These are phyloP conservation scores for Cyaniris semiargus DNA, from an alignment of 2,888 invertebrate genomes.

Conservation along the genomic window DNA sequence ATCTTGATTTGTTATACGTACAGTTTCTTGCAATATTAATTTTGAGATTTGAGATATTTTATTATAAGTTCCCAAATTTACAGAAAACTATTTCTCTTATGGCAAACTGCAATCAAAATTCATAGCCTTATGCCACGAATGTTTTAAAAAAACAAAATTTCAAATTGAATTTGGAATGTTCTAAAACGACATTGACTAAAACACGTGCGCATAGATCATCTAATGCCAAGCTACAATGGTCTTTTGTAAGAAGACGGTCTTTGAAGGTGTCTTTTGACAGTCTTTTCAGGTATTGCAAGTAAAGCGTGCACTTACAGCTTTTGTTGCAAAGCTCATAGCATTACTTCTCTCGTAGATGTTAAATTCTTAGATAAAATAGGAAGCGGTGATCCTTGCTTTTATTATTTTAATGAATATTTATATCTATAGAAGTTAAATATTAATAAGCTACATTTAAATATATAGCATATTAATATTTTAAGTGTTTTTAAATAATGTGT, in stretches of 20 bases:
- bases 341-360: not conserved
- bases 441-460: too few relatives aligned
- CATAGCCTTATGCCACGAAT: not conserved
- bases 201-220: constrained; percentile 9
- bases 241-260: not conserved
- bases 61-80: too few relatives aligned
- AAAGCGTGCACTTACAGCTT: constrained; percentile 4
- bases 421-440: too few relatives aligned
- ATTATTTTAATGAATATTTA: too few relatives aligned
- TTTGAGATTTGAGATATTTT: too few relatives aligned
- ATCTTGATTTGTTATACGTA: too few relatives aligned
- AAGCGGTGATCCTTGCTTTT: not conserved
- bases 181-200: not conserved
- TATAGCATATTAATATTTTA: too few relatives aligned
- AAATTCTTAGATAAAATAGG: not conserved
- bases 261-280: not conserved
- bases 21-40: too few relatives aligned
- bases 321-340: constrained; percentile 12
- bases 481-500: too few relatives aligned
- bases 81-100: too few relatives aligned
- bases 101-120: not conserved
- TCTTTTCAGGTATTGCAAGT: constrained; percentile 22
- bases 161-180: not conserved
- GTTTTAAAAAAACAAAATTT: not conserved
- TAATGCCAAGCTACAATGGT: constrained; percentile 10